phyloP scores from a whole-genome alignment of 92 coral and sea anemone species.

The Heteractis magnifica region DNA sequence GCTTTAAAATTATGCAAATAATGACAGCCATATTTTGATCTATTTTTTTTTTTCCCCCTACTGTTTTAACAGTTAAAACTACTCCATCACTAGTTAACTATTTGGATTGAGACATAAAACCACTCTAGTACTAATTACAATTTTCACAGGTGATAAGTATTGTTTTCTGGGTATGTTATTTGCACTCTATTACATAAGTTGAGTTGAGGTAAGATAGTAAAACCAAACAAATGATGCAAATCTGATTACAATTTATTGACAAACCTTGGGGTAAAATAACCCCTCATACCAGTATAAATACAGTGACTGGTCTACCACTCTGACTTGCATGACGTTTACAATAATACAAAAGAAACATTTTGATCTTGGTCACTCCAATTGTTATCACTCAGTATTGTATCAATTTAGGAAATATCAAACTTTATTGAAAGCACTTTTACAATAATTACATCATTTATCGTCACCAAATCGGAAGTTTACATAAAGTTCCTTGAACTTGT shows the following conservation, averaged over 20 bases:
- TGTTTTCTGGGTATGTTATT: too few relatives aligned
- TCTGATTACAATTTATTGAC: conserved; percentile 20
- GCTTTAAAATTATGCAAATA: too few relatives aligned
- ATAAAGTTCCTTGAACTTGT: conserved; percentile 91
- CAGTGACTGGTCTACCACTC: conserved; percentile 17
- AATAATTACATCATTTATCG: conserved; percentile 8
- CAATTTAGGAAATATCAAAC: conserved; percentile 27
- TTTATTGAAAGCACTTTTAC: conserved; percentile 10
- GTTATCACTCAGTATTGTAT: conserved; percentile 19
- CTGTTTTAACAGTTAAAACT: too few relatives aligned
- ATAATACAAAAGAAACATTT: conserved; percentile 23
- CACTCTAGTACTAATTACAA: too few relatives aligned
- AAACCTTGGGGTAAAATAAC: conserved; percentile 11
- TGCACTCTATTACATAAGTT: too few relatives aligned
- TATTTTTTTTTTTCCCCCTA: too few relatives aligned
- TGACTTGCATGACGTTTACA: not conserved
- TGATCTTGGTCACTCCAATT: conserved; percentile 10
- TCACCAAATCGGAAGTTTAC: conserved; percentile 71
- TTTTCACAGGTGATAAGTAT: too few relatives aligned
- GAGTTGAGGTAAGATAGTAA: not conserved
- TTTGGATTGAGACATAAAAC: too few relatives aligned
- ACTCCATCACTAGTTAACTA: too few relatives aligned
- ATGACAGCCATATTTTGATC: too few relatives aligned
- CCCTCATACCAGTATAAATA: conserved; percentile 10
- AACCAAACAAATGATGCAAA: conserved; percentile 5